Evolutionary conservation across 2,113 vertebrate genomes (phyloP).

Genomic region (Phalacrocorax aristotelis): DNA sequence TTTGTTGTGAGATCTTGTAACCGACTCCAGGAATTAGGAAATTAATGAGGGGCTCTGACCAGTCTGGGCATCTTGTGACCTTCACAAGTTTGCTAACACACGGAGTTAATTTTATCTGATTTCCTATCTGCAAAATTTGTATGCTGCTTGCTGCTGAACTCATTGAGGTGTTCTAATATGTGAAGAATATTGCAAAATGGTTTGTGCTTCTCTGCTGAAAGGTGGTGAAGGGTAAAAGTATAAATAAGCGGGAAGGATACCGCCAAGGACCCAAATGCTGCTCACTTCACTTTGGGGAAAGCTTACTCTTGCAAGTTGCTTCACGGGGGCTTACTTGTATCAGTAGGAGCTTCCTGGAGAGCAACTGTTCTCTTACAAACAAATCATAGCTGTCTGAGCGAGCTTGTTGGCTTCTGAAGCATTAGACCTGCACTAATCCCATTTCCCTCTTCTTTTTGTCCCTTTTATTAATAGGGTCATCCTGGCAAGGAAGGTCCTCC

Average conservation of each 20-base stretch:
- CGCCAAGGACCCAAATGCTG: background rate
- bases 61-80: background rate
- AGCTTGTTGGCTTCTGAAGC: background rate
- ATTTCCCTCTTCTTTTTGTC: background rate
- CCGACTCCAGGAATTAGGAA: background rate
- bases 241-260: background rate
- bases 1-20: background rate
- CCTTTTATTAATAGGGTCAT: constrained; percentile 83
- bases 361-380: background rate
- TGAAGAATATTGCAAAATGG: background rate
- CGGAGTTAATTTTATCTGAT: background rate
- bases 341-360: background rate
- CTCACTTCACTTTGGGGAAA: background rate
- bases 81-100: background rate
- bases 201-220: background rate
- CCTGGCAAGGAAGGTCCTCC: constrained; percentile 95
- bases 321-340: background rate
- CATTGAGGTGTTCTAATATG: background rate
- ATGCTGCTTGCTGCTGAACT: background rate
- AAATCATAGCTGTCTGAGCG: background rate
- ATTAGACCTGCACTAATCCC: background rate
- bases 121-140: background rate
- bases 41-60: background rate
- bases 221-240: background rate
- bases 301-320: background rate